phyloP scores from a whole-genome alignment of 2,797 vertebrate genomes.

The Sebastes umbrosus region DNA sequence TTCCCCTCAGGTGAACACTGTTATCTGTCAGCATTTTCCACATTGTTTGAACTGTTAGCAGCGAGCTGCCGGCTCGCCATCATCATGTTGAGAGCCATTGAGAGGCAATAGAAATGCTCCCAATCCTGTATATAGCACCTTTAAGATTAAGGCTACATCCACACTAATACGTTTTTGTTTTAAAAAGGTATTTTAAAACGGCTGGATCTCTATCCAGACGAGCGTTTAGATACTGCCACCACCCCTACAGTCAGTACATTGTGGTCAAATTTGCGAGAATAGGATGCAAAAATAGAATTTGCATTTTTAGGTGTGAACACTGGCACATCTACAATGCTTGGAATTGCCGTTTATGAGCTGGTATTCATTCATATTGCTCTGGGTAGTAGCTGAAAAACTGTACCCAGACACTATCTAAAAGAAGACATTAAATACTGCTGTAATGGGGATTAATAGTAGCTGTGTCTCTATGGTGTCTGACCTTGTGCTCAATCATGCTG shows the following conservation, averaged over 20 bases:
- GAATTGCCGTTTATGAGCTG: neutral
- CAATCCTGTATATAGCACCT: too few relatives aligned
- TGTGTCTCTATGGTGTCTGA: constrained; percentile 59
- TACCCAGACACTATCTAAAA: neutral
- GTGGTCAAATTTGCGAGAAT: too few relatives aligned
- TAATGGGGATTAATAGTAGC: constrained; percentile 2
- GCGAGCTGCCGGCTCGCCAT: too few relatives aligned
- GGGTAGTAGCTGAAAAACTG: neutral
- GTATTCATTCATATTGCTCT: neutral
- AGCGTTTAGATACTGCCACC: neutral
- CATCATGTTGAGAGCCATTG: too few relatives aligned
- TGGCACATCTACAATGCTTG: neutral
- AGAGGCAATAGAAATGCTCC: too few relatives aligned
- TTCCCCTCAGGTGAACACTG: too few relatives aligned
- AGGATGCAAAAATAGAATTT: neutral
- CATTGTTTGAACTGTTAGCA: too few relatives aligned
- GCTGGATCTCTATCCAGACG: too few relatives aligned
- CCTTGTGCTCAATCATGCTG: constrained; percentile 98
- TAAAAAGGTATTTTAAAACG: too few relatives aligned
- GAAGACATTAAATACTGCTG: neutral
- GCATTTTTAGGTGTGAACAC: neutral
- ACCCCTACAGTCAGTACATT: neutral
- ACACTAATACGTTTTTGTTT: too few relatives aligned
- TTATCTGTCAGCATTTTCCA: too few relatives aligned
- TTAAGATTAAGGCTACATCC: too few relatives aligned